Evolutionary conservation across 2,797 vertebrate genomes (phyloP), one percentile per base, ranked within the genome.

Genomic region (Acrossocheilus wenchowensis): DNA sequence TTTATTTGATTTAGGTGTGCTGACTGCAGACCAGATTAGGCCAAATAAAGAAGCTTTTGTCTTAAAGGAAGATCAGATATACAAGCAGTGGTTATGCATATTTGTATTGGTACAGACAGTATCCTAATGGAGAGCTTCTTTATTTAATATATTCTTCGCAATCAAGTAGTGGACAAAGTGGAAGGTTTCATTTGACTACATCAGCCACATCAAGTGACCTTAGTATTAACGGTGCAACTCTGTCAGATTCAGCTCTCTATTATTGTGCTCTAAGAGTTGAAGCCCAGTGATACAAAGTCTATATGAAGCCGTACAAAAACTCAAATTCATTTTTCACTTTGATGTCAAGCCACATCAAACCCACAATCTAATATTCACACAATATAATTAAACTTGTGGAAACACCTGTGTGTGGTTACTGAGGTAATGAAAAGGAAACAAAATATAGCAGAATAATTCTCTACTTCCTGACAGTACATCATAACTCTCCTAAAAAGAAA

Each of bases 281-380:
- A 81, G 75, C 66, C 57, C 83, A 79, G 57, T 78, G 62, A 77
- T 64, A 78, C 26, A 83, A 78, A 34, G 43, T 50, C 15, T 60
- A 9, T 21, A 10, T 72, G 75, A 84, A 41, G 82, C 82, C 52
- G 26, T 80, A 74, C 82, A 78, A 74, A 87, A 87, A 78, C 80
- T 69, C n/a, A n/a, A 12, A 57, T 7, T 11, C 0, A 6, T n/a
- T n/a, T 12, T 52, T 21, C 48, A 11, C 21, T 52, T 75, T 52
- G 17, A 75, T 21, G 26, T 34, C 26, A 75, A 75, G 26, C 26
- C 73, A 34, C 17, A 75, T 75, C 26, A 21, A 52, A 52, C 26
- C 73, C 48, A 75, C 73, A 75, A 75, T 75, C 45, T 52, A 52
- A 21, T 34, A 75, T 52, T 50, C 26, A 52, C 73, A 52, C 1